These are phyloP conservation scores for Dufourea novaeangliae DNA, from an alignment of 1,140 invertebrate species.

Conservation along the genomic window DNA sequence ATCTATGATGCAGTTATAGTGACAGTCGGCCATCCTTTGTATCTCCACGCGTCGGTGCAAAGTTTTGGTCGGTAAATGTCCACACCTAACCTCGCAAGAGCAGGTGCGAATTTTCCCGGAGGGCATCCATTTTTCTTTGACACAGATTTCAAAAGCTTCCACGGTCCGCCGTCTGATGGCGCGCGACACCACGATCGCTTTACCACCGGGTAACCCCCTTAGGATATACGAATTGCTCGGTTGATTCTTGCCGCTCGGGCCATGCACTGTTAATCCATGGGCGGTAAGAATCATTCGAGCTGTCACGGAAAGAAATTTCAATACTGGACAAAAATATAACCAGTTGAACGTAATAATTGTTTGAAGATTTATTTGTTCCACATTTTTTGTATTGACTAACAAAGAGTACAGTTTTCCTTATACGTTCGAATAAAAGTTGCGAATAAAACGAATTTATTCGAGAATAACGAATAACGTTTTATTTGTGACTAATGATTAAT, in stretches of 20 bases:
- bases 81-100: constrained; percentile 14
- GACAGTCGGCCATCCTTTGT: background rate
- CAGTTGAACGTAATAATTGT: too few relatives aligned
- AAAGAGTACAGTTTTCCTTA: too few relatives aligned
- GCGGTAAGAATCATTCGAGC: too few relatives aligned
- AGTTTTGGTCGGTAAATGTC: constrained; percentile 60
- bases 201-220: constrained; percentile 23
- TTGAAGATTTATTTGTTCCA: too few relatives aligned
- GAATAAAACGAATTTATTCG: too few relatives aligned
- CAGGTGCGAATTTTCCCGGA: constrained; percentile 48
- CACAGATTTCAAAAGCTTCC: constrained; percentile 48
- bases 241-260: background rate
- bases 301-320: too few relatives aligned
- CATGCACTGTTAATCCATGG: background rate
- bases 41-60: background rate
- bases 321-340: too few relatives aligned
- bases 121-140: constrained; percentile 50
- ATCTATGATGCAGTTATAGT: background rate
- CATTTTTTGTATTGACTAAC: too few relatives aligned
- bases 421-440: too few relatives aligned
- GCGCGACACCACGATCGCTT: constrained; percentile 26
- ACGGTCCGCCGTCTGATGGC: constrained; percentile 51
- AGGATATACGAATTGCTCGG: constrained; percentile 10
- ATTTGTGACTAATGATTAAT: too few relatives aligned
- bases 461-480: too few relatives aligned